A percentile compares a stretch with the other conserved stretches of the same genome.
These are phyloP conservation scores for Ptilonorhynchus violaceus DNA, from an alignment of 2,113 vertebrate species.

Conservation along the genomic window DNA sequence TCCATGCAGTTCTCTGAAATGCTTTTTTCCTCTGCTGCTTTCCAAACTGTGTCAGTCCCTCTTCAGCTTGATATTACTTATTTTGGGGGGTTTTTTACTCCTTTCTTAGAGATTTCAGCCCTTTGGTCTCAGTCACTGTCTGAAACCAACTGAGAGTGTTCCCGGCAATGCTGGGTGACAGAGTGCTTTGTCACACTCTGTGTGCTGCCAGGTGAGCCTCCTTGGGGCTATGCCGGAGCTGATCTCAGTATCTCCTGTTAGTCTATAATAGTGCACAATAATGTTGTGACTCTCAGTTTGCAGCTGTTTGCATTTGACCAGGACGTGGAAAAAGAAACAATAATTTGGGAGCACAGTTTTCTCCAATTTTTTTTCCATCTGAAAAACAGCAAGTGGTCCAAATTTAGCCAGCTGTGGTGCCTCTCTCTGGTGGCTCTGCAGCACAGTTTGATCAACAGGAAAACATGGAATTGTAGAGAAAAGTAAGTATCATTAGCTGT, in stretches of 20 bases:
- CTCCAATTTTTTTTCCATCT: background rate
- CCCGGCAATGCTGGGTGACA: accelerated
- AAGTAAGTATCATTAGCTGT: background rate
- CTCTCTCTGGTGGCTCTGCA: background rate
- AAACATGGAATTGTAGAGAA: background rate
- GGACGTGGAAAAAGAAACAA: background rate
- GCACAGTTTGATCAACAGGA: background rate
- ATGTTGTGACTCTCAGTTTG: background rate
- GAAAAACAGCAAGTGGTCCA: background rate
- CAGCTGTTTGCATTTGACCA: background rate
- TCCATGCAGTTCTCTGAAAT: background rate
- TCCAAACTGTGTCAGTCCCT: background rate
- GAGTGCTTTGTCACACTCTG: background rate
- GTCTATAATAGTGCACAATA: background rate
- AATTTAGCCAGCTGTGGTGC: background rate
- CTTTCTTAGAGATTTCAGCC: background rate
- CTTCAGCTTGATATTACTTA: background rate
- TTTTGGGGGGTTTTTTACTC: background rate
- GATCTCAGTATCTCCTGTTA: background rate
- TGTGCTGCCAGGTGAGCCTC: accelerated
- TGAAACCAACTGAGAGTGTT: background rate
- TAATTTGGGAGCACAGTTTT: background rate
- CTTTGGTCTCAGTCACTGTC: background rate
- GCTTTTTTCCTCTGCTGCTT: background rate
- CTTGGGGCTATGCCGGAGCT: background rate